Evolutionary conservation across 2,113 vertebrate species (phyloP).

Genomic region (Tinamus guttatus): DNA sequence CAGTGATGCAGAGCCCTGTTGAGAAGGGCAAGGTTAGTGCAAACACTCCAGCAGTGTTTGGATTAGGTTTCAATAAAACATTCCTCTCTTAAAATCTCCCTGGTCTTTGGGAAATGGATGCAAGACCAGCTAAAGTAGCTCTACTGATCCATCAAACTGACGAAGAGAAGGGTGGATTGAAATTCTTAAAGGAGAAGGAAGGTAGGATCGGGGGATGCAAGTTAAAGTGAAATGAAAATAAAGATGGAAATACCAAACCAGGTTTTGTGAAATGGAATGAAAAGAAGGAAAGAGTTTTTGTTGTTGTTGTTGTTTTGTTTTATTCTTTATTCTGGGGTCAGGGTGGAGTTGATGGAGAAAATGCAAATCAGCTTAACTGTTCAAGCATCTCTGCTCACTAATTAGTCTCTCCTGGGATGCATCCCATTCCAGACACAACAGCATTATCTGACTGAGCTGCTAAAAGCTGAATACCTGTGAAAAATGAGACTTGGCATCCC

Average conservation of each 20-base stretch:
- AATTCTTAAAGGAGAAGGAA: background rate
- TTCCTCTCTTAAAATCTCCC: background rate
- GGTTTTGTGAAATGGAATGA: background rate
- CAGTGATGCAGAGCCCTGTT: background rate
- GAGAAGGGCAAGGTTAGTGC: background rate
- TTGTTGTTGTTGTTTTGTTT: too few relatives aligned
- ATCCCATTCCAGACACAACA: background rate
- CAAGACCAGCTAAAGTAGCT: background rate
- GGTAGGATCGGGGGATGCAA: background rate
- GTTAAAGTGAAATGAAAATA: background rate
- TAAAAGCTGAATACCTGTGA: background rate
- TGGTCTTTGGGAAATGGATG: background rate
- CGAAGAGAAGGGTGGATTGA: background rate
- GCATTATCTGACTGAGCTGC: background rate
- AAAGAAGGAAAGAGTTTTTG: background rate
- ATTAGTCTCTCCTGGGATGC: background rate
- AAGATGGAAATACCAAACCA: background rate
- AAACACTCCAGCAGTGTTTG: background rate
- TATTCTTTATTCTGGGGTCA: background rate
- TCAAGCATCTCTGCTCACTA: background rate
- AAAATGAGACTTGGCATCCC: background rate
- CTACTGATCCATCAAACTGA: fast-evolving
- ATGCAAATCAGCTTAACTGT: background rate
- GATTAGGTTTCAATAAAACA: background rate
- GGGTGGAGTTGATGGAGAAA: background rate